Evolutionary conservation across 1,140 invertebrate species (phyloP).

Genomic region (Halictus rubicundus): DNA sequence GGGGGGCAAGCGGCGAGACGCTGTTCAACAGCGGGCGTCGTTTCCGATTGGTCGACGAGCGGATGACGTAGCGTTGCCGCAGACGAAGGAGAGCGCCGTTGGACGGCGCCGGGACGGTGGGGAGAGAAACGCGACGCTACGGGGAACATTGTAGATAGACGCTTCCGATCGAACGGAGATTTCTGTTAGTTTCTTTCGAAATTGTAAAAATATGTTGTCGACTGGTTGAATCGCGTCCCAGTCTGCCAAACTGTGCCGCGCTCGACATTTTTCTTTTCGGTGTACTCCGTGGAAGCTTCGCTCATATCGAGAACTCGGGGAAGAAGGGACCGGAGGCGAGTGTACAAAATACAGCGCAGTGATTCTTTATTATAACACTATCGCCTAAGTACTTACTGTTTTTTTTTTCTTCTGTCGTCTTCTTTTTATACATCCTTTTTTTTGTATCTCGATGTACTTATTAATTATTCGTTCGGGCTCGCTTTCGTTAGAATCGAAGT

Average conservation of each 20-base stretch:
- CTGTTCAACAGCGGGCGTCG: no score
- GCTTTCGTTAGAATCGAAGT: constrained; percentile 40
- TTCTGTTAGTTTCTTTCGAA: no score
- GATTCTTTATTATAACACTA: constrained; percentile 50
- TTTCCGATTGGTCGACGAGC: no score
- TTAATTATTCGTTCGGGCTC: constrained; percentile 21
- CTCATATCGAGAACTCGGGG: neutral
- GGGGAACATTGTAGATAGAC: no score
- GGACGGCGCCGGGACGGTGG: no score
- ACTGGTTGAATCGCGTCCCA: no score
- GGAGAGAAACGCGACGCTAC: no score
- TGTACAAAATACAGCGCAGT: constrained; percentile 37
- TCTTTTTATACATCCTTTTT: constrained; percentile 32
- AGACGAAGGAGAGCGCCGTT: no score
- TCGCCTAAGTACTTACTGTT: constrained; percentile 57
- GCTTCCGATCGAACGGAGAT: no score
- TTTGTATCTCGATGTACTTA: constrained; percentile 31
- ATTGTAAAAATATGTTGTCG: no score
- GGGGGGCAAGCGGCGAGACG: no score
- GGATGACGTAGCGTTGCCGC: no score
- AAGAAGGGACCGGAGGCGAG: neutral
- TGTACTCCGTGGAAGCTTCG: neutral
- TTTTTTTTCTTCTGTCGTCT: constrained; percentile 22
- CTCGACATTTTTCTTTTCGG: neutral
- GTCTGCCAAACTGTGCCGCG: neutral